Base-by-base conservation (phyloP, 2,888 invertebrate species). In the Rhingia campestris region DNA sequence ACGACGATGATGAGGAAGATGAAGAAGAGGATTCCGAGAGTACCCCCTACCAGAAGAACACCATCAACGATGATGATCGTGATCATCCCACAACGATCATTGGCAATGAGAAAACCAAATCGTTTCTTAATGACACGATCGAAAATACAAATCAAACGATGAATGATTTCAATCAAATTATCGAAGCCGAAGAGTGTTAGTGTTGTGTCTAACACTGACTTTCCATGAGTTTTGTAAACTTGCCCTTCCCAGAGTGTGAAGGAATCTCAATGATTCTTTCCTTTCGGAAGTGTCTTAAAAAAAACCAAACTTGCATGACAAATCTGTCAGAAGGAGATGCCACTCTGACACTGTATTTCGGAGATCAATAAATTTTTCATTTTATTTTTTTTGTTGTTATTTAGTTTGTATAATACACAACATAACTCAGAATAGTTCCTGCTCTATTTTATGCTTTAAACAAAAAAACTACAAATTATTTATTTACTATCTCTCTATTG, bases 31-130 rank as follows among this genome's bases (percentile, higher is more conserved):
- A 80, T 43, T 77, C 81, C 32, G 75, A 81, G 47, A 69, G 70
- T 33, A 80, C 33, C 32, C 45, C 67, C 10, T 80, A 51, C 41
- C 47, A 74, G 37, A 69, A 61, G 37, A 54, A 79, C 30, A 84
- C 75, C 70, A 84, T 84, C 80, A 84, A 84, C 66, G 82, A 79
- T 58, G 82, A 82, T 45, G 75, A 76, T 67, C 67, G 56, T 64
- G 64, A 75, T 77, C 45, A 69, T 63, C 54, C 53, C 63, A 35
- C 54, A 56, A 63, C 22, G 43, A 47, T 75, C 45, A 64, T 73
- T 45, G 66, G 54, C 14, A 69, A 22, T 61, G 72, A 77, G n/a
- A 82, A 82, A 49, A 69, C 41, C 12, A 77, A 73, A 51, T 67
- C 72, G 33, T 41, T 80, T 10, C 54, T 80, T 33, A 74, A 67